These are phyloP conservation scores for Rostratula benghalensis DNA, from an alignment of 2,113 vertebrate species.

Conservation along the genomic window DNA sequence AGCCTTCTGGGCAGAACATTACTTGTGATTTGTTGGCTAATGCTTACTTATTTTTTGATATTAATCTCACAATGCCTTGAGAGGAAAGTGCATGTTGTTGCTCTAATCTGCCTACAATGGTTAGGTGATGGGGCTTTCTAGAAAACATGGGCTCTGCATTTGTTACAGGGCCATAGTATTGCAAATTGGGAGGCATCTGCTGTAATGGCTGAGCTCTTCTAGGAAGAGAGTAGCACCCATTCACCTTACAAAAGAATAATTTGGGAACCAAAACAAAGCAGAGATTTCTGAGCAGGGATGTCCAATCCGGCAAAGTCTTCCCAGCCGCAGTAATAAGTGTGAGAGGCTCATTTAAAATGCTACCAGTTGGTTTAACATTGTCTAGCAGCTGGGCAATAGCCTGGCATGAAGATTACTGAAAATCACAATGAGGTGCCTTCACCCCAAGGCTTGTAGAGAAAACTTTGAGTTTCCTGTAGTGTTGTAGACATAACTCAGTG, in stretches of 20 bases:
- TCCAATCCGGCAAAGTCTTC: not conserved
- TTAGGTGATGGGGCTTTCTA: not conserved
- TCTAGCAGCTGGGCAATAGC: not conserved
- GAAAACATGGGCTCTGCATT: not conserved
- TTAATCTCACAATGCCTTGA: not conserved
- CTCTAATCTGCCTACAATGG: not conserved
- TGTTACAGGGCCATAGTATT: not conserved
- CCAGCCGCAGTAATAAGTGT: too few species aligned
- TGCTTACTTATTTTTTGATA: not conserved
- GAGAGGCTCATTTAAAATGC: not conserved
- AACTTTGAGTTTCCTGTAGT: not conserved
- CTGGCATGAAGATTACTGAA: not conserved
- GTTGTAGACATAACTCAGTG: not conserved
- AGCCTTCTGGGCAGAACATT: conserved; percentile 6
- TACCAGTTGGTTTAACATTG: not conserved
- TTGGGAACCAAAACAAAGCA: not conserved
- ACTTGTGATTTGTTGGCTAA: not conserved
- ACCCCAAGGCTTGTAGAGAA: not conserved
- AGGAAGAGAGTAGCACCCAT: not conserved
- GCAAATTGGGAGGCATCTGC: not conserved
- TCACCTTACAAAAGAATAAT: not conserved
- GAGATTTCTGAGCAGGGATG: not conserved
- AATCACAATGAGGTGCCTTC: not conserved
- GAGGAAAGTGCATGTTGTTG: not conserved
- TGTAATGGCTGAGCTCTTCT: not conserved